Conservation (phyloP, 2,797 vertebrate genomes). For the Gambelia wislizenii region DNA sequence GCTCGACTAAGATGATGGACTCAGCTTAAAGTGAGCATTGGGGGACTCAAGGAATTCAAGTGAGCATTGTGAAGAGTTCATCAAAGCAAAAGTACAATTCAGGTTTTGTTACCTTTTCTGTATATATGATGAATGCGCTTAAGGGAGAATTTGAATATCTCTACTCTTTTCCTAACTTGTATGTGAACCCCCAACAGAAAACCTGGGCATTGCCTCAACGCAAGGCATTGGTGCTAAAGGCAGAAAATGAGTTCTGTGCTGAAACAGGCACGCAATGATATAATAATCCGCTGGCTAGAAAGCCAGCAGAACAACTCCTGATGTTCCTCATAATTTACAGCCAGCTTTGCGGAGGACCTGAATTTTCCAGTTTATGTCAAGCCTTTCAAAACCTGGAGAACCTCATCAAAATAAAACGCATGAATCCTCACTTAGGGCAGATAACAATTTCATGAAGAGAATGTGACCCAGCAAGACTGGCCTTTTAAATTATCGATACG, state of each 20-base stretch:
- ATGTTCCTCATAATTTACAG: not conserved
- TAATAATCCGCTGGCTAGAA: not conserved
- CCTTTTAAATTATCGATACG: not conserved
- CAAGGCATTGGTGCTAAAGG: not conserved
- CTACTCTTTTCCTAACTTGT: not conserved
- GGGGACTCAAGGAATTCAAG: not conserved
- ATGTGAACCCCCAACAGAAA: not conserved
- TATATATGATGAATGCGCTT: not conserved
- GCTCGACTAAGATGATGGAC: not conserved
- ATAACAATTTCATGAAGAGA: not conserved
- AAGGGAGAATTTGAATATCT: not conserved
- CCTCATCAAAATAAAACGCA: not conserved
- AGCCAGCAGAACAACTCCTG: not conserved
- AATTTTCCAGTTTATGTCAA: slow-evolving; percentile 51
- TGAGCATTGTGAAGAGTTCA: not conserved
- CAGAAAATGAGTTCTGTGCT: not conserved
- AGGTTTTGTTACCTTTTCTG: not conserved
- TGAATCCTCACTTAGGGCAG: not conserved
- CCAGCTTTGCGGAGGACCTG: not conserved
- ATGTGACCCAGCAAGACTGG: not conserved
- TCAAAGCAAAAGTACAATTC: not conserved
- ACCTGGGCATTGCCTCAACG: not conserved
- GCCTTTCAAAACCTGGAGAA: slow-evolving; percentile 12
- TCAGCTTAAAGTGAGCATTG: not conserved
- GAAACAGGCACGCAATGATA: not conserved